These are phyloP conservation scores for Stomorhina lunata DNA, from an alignment of 2,888 invertebrate species.

Conservation along the genomic window DNA sequence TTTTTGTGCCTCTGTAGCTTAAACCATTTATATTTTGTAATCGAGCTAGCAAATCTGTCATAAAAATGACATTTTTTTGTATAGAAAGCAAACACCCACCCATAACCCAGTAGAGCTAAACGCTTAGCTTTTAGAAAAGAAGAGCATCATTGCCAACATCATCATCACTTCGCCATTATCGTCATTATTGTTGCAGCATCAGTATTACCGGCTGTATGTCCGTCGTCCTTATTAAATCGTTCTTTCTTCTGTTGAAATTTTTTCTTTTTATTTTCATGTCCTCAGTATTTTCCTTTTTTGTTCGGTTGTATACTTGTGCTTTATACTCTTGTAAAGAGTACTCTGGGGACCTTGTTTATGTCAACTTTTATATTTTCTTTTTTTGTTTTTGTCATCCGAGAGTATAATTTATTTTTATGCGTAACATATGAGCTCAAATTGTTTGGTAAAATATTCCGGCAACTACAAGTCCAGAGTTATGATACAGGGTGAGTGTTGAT, in stretches of 20 bases:
- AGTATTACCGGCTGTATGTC: background rate
- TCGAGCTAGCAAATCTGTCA: constrained; percentile 79
- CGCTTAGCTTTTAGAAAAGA: constrained; percentile 4
- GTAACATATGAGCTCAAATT: constrained; percentile 68
- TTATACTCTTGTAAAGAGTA: constrained; percentile 73
- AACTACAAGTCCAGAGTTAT: background rate
- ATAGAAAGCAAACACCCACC: constrained; percentile 16
- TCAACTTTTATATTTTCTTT: constrained; percentile 71
- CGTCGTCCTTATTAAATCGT: constrained; percentile 5
- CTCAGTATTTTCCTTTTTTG: constrained; percentile 35
- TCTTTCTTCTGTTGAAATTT: constrained; percentile 40
- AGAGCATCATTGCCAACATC: background rate
- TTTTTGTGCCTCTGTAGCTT: constrained; percentile 17
- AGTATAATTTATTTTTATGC: constrained; percentile 74
- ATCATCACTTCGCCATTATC: constrained; percentile 36
- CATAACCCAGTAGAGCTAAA: constrained; percentile 35
- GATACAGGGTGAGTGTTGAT: constrained; percentile 4
- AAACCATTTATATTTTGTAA: constrained; percentile 68
- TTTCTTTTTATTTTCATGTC: constrained; percentile 15
- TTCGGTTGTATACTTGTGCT: constrained; percentile 48
- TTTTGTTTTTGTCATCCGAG: constrained; percentile 58
- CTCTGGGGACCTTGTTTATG: constrained; percentile 80
- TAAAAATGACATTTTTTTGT: constrained; percentile 72
- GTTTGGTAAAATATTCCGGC: constrained; percentile 57
- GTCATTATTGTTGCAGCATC: constrained; percentile 30